Base-by-base conservation (phyloP, 1,140 invertebrate species). In the Drosophila nebulosa region DNA sequence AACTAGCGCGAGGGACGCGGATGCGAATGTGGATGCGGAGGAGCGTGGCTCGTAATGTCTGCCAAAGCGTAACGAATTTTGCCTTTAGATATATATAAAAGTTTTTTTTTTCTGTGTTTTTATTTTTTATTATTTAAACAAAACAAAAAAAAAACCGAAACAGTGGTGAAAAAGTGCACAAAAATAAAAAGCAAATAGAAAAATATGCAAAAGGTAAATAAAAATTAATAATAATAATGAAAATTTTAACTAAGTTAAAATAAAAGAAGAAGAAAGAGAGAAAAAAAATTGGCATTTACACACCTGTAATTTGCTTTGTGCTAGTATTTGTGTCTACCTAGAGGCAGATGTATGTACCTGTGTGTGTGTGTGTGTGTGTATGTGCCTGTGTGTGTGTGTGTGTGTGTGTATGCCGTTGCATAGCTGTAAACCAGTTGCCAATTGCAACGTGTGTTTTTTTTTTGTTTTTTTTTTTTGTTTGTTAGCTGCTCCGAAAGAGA, bases 371-470 rank as follows among this genome's bases (percentile, higher is more conserved):
- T 63, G 62, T 26, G 35, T 9, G 46, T 61, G 35, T 56, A 52
- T 70, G 42, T 39, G 35, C 63, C 63, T 64, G 60, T 68, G 36
- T 65, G 55, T 53, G 42, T 61, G 56, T 66, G 18, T 80, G 39
- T 53, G 53, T 51, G 64, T 60, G 59, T 46, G 35, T 62, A 21
- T 71, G 64, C 65, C 74, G 78, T 81, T 85, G 81, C 83, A 85
- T 80, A 85, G 81, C 78, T 86, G 83, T 86, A 85, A 86, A 85
- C 81, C 81, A 85, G 81, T 85, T 85, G 81, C 78, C 78, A 86
- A 86, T 86, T 86, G 81, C 81, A 86, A 86, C 81, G 81, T 88
- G 79, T 46, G 6, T 46, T 16, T 46, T 18, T 46, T 46, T 39
- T 42, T 36, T n/a, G 2, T 36, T 39, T 14, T 39, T 39, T 62